phyloP scores from a whole-genome alignment of 2,113 vertebrate species.

The Erinaceus europaeus region DNA sequence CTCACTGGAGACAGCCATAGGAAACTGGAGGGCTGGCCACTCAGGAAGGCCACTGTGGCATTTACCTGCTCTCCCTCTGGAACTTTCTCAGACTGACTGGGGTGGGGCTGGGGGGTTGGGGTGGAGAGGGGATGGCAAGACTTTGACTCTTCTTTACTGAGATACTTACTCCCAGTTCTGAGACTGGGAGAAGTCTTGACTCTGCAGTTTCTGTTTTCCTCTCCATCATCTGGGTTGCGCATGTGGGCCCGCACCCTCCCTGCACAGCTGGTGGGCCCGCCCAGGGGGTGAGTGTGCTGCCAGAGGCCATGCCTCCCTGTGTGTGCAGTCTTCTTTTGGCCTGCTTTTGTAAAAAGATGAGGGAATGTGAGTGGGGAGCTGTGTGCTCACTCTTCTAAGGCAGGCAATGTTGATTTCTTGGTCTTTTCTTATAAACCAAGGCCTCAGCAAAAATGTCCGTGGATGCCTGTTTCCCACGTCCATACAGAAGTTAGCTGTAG shows the following conservation, averaged over 20 bases:
- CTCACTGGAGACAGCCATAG: conserved; percentile 28
- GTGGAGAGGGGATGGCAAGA: no score
- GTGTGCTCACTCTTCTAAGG: background rate
- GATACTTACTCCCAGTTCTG: background rate
- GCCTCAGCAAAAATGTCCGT: background rate
- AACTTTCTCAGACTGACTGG: background rate
- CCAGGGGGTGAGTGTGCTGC: background rate
- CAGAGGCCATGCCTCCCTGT: background rate
- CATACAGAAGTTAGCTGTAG: background rate
- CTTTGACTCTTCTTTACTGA: conserved; percentile 3
- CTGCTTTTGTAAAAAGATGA: conserved; percentile 16
- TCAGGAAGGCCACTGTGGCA: background rate
- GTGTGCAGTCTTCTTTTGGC: background rate
- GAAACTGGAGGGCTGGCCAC: background rate
- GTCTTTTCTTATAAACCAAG: background rate
- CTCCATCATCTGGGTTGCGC: background rate
- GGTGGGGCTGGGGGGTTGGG: background rate
- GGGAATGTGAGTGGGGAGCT: background rate
- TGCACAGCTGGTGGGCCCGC: no score
- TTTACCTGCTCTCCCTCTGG: background rate
- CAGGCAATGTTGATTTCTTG: background rate
- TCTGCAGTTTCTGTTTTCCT: background rate
- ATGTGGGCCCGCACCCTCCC: no score
- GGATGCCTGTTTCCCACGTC: background rate
- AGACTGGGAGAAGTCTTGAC: background rate